Base-by-base conservation (phyloP, 2,888 invertebrate genomes). In the Leptinotarsa juncta region DNA sequence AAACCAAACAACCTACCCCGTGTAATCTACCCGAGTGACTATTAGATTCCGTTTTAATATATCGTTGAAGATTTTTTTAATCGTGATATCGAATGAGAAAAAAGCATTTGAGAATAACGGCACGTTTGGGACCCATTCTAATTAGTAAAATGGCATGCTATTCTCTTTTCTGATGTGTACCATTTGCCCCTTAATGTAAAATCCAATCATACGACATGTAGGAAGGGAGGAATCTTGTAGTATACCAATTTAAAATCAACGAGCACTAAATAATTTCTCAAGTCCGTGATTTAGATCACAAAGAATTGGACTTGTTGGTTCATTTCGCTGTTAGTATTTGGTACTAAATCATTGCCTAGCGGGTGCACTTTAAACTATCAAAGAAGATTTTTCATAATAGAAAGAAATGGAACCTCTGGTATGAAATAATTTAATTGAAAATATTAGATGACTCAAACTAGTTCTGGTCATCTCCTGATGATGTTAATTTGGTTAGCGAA, bases 141-240 rank as follows among this genome's bases (percentile, higher is more conserved):
- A 84, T 84, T 84, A 84, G 83, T 83, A 82, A 83, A 83, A 84
- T 83, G 82, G 83, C 82, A 78, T 81, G 80, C 80, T 77, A 79
- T 81, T 81, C 80, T 82, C 81, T 81, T 81, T 80, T 78, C 81
- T 78, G 79, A 77, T 77, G 79, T 62, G 62, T 81, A 79, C 71
- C 73, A 75, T 76, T 77, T 75, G 77, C 77, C 81, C 81, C 81
- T 81, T 81, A 82, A 81, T 81, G 80, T 79, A 79, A 78, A 81
- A 81, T 81, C 82, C 82, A 82, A 82, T 82, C 81, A 81, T 79
- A 79, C 77, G 75, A 78, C 77, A 78, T 80, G 73, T 73, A 48
- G 69, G 16, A 57, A 32, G 57, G 69, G 69, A 69, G 69, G 57
- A 53, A 60, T 69, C 69, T 69, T 69, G 50, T 42, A 67, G 67